Evolutionary conservation across 2,113 vertebrate species (phyloP).

Genomic region (Petroica traversi): DNA sequence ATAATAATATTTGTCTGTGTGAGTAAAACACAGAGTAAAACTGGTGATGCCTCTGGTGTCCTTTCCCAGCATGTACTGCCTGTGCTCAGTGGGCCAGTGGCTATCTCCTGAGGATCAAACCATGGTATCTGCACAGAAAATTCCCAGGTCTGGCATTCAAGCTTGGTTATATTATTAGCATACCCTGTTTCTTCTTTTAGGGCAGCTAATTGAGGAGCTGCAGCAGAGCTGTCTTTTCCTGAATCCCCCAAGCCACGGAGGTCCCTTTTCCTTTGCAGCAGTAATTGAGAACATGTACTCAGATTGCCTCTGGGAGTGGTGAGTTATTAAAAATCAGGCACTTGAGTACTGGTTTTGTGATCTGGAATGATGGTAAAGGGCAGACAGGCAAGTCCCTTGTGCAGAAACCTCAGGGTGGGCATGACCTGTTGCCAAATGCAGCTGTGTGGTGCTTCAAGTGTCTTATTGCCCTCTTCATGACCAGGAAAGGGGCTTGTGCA

Average conservation of each 20-base stretch:
- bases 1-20: background rate
- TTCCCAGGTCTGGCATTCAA: background rate
- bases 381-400: background rate
- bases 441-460: background rate
- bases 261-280: background rate
- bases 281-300: background rate
- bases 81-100: background rate
- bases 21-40: background rate
- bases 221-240: background rate
- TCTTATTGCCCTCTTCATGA: background rate
- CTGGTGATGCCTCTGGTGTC: background rate
- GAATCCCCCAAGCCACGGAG: background rate
- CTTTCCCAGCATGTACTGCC: fast-evolving
- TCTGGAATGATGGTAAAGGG: background rate
- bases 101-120: background rate
- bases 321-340: background rate
- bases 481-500: background rate
- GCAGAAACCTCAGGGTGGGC: background rate
- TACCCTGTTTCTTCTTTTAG: background rate
- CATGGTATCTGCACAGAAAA: background rate
- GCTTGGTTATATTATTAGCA: background rate
- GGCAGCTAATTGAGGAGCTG: background rate
- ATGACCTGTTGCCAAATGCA: background rate
- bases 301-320: background rate
- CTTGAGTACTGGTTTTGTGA: background rate